Evolutionary conservation across 1,140 invertebrate species (phyloP), one percentile per base, ranked within the genome.

Genomic region (Caenorhabditis remanei): DNA sequence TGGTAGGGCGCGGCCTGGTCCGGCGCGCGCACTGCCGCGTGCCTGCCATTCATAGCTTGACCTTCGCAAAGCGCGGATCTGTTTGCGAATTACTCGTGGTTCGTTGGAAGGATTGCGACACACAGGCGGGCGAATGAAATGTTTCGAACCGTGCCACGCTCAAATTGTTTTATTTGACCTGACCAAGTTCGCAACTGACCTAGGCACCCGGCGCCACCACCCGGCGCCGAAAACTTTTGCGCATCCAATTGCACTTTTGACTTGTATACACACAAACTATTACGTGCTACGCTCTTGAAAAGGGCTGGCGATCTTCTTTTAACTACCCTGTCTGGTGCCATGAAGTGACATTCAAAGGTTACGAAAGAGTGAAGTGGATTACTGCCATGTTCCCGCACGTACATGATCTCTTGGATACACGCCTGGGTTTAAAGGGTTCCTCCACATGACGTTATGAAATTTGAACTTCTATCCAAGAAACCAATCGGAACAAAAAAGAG

Each of bases 131-230:
- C n/a, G 16, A 9, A 16, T 16, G 2, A 53, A 19, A 79, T 50
- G 71, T 79, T 79, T 79, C 46, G 71, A 50, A 53, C n/a, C 46
- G 43, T 79, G 71, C 71, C 71, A 71, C 71, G 71, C 71, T 48
- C 46, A 79, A n/a, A 79, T 50, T 79, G 71, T 79, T 79, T 79
- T 79, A 79, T 50, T 79, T 50, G 71, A 79, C 71, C 71, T 50
- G 46, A 50, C 71, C 16, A 46, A 79, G 13, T 43, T 79, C n/a
- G 71, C 43, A 79, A 79, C 71, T 79, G 71, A 79, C 71, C 71
- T 50, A 71, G 46, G 71, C 46, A 53, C 71, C 46, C 13, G 71
- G 71, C 71, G 46, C 46, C n/a, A n/a, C 71, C 71, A 79, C 46
- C 71, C 71, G 9, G 46, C 71, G 46, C 71, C 71, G 71, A 79